Evolutionary conservation across 1,140 invertebrate genomes (phyloP), one percentile per base, ranked within the genome.

Genomic region (Drosophila nigromelanica): DNA sequence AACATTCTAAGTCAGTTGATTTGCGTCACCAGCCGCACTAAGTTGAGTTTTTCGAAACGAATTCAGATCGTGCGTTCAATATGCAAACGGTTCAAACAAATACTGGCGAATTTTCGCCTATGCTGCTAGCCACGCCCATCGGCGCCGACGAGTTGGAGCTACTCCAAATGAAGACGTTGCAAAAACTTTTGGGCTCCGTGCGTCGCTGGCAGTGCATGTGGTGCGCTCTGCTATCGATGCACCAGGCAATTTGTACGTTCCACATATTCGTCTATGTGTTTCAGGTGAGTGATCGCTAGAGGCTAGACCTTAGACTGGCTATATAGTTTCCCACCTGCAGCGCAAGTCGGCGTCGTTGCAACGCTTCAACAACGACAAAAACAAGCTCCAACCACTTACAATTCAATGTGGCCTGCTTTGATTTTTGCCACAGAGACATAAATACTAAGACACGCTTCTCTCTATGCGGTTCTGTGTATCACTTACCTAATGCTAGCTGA

Each of bases 171-270:
- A 76, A 76, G 50, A 55, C 74, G 12, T 43, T 91, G 15, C 63
- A 95, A 4, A 92, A 14, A 76, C 94, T 33, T 94, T 95, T 74
- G 94, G 82, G 95, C 0, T 92, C 94, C 66, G 94, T 70, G 1
- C 62, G 67, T 94, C 76, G 95, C 94, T 96, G 95, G 95, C 96
- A 96, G 90, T 90, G 95, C 5, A 78, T 94, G 39, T 93, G 95
- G 80, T 95, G 95, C 8, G 93, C 95, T 54, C 92, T 95, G 0
- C 92, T 96, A 18, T 95, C 95, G 0, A 80, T 95, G 18, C 94
- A 95, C 48, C 90, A 91, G 68, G 77, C 80, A 60, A 89, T 89
- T 47, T 89, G 79, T 56, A 92, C 91, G 35, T 86, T 92, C 69
- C 91, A 92, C 64, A 90, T 92, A 56, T 92, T 91, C 71, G 67